Base-by-base conservation (phyloP, 2,888 invertebrate species). In the Nasonovia ribisnigri region DNA sequence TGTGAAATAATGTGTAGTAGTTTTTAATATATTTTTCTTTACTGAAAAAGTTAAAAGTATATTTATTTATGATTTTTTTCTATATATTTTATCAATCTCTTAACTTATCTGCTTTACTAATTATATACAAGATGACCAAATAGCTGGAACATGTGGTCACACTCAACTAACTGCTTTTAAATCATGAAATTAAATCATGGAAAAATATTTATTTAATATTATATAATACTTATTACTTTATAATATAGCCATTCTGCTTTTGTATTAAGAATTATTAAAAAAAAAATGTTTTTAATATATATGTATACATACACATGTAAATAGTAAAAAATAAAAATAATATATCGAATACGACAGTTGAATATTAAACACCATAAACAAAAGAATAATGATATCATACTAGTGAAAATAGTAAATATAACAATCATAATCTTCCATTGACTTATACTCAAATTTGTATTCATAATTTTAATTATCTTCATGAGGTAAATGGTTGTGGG, bases 401-500 rank as follows among this genome's bases (percentile, higher is more conserved):
- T 20, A 77, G 36, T 26, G 84, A 88, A 36, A 88, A 57, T 54
- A 88, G 11, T 88, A 43, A 57, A 26, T 43, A 24, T 26, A 46
- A 48, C 43, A 36, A 88, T 36, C 24, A 36, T 36, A 36, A 88
- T 36, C 16, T 54, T 84, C 1, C 20, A 48, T 60, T 48, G 16
- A 26, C 60, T 60, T 60, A 24, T 60, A 60, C 13, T 60, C 10
- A 91, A 29, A 91, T 46, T n/a, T 48, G 1, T 36, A n/a, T 51
- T 77, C 36, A 77, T 24, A 1, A 91, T 57, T 86, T 87, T 6
- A 36, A 48, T 87, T 11, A 86, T 87, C 84, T 36, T 54, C 48
- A 57, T 46, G 0, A 46, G 88, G 84, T 93, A 8, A n/a, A 89
- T 93, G 93, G 36, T 93, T 86, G n/a, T 93, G 93, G 0, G 48